Evolutionary conservation across 2,113 vertebrate genomes (phyloP).

Genomic region (Tupaia chinensis): DNA sequence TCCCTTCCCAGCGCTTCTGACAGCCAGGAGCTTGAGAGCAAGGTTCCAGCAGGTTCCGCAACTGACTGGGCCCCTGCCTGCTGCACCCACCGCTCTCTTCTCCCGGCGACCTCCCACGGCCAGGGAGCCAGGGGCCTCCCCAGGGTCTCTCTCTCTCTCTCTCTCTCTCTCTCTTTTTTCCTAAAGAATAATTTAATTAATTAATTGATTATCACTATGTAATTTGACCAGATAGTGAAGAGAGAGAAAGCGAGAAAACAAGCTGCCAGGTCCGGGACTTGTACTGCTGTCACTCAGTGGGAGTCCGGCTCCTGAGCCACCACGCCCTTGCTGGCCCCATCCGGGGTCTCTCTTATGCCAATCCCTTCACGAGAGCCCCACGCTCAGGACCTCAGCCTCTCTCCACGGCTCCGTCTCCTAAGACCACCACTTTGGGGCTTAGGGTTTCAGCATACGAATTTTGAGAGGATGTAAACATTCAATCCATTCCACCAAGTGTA

Average conservation of each 20-base stretch:
- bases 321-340: too few relatives aligned
- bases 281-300: too few relatives aligned
- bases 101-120: too few relatives aligned
- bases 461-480: neutral
- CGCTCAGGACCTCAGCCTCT: neutral
- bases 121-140: neutral
- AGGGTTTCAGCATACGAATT: neutral
- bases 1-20: neutral
- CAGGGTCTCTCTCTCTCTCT: neutral
- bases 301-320: too few relatives aligned
- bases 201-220: too few relatives aligned
- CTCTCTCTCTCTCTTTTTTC: too few relatives aligned
- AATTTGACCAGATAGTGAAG: too few relatives aligned
- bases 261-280: too few relatives aligned
- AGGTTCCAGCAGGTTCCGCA: rapidly evolving
- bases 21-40: neutral
- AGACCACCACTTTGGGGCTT: neutral
- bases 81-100: neutral
- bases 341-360: neutral
- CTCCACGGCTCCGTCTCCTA: neutral
- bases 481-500: neutral
- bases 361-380: neutral
- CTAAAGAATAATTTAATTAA: too few relatives aligned
- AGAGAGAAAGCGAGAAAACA: too few relatives aligned
- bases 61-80: neutral